These are phyloP conservation scores for Panzeria rudis DNA, from an alignment of 2,888 invertebrate species.

Conservation along the genomic window DNA sequence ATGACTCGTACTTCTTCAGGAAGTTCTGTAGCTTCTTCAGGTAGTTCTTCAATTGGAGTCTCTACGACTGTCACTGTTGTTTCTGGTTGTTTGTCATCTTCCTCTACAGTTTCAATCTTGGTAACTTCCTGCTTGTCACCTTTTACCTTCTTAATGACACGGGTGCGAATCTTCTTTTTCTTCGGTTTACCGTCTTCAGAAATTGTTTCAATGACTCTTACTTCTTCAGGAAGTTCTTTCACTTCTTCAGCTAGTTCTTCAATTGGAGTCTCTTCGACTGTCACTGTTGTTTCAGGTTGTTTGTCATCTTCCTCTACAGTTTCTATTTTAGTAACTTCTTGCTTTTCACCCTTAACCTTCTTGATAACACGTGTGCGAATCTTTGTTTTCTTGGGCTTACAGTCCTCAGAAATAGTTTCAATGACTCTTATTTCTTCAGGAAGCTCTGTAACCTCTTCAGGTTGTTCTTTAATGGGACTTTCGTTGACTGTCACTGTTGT, in stretches of 20 bases:
- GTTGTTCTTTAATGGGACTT: not conserved
- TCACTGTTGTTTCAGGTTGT: constrained; percentile 27
- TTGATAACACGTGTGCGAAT: constrained; percentile 25
- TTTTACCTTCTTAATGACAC: constrained; percentile 16
- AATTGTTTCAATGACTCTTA: constrained; percentile 14
- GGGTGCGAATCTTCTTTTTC: constrained; percentile 26
- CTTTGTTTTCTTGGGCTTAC: constrained; percentile 12
- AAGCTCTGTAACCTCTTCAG: not conserved
- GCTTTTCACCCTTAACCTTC: constrained; percentile 16
- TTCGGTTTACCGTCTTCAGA: not conserved
- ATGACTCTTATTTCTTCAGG: constrained; percentile 20
- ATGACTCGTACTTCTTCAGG: constrained; percentile 17
- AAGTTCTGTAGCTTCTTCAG: not conserved
- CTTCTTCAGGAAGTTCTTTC: constrained; percentile 7
- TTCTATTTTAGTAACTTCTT: constrained; percentile 30
- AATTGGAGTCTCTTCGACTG: constrained; percentile 11
- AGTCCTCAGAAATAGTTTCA: not conserved
- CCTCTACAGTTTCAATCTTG: constrained; percentile 30
- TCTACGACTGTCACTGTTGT: constrained; percentile 25
- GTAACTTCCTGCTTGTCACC: constrained; percentile 26
- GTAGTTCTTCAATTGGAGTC: constrained; percentile 1
- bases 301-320: constrained; percentile 32
- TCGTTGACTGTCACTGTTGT: constrained; percentile 32
- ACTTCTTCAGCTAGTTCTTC: constrained; percentile 1
- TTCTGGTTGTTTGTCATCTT: constrained; percentile 26